Conservation (phyloP, 2,797 vertebrate species). For the Acomys russatus region DNA sequence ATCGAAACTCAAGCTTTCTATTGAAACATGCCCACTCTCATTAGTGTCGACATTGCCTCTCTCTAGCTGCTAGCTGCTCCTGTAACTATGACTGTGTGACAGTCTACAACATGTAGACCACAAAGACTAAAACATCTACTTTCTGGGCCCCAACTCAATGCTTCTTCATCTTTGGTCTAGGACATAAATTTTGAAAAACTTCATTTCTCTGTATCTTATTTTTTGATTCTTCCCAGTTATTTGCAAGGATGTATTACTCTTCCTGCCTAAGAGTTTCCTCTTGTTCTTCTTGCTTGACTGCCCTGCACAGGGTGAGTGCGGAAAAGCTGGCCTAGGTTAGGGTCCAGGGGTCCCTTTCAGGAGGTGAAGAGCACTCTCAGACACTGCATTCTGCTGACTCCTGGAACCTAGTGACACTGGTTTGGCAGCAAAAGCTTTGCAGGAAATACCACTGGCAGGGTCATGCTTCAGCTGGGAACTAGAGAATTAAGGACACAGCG, state of each 20-base stretch:
- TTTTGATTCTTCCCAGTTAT: slow-evolving; percentile 38
- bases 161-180: neutral
- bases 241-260: neutral
- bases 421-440: neutral
- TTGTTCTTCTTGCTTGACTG: neutral
- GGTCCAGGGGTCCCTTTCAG: neutral
- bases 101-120: neutral
- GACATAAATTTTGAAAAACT: slow-evolving; percentile 27
- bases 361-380: neutral
- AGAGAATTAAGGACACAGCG: neutral
- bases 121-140: neutral
- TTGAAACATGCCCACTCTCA: too few species aligned
- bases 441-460: neutral
- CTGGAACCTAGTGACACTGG: accelerated
- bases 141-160: neutral
- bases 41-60: neutral
- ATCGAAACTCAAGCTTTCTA: neutral
- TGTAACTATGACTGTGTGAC: neutral
- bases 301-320: neutral
- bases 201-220: neutral
- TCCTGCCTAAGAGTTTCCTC: neutral
- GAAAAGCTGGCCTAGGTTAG: neutral
- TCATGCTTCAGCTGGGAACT: neutral
- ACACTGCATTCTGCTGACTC: neutral
- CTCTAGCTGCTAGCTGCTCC: neutral